Conservation (phyloP, 2,888 invertebrate species). For the Hypolimnas misippus region DNA sequence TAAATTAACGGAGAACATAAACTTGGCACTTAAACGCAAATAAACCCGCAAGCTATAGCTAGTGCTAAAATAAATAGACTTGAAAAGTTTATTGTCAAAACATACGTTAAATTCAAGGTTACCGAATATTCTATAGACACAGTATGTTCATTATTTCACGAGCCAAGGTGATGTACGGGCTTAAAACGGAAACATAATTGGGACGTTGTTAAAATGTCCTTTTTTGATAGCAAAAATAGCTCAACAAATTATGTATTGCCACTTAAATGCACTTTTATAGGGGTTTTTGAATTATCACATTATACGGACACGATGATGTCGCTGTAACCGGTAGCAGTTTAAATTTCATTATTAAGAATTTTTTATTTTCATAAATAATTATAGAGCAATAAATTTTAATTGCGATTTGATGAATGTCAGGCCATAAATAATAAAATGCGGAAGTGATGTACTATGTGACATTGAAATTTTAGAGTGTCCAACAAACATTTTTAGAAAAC, state of each 20-base stretch:
- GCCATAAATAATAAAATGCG: neutral
- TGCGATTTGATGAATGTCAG: neutral
- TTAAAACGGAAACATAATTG: constrained; percentile 16
- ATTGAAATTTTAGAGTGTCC: neutral
- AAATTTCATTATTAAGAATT: too few species aligned
- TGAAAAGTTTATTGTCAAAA: constrained; percentile 19
- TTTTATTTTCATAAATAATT: neutral
- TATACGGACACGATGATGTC: too few species aligned
- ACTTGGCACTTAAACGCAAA: too few species aligned
- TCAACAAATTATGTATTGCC: neutral
- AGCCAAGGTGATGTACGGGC: constrained; percentile 19
- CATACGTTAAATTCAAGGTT: constrained; percentile 33
- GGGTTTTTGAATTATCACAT: too few species aligned
- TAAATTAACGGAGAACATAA: too few species aligned
- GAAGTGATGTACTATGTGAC: neutral
- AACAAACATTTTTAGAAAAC: constrained; percentile 15
- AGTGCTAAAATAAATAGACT: too few species aligned
- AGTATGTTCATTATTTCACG: constrained; percentile 27
- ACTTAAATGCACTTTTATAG: too few species aligned
- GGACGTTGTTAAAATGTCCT: neutral
- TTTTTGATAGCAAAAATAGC: neutral
- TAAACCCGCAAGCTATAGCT: too few species aligned
- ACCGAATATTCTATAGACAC: constrained; percentile 19
- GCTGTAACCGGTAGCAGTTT: too few species aligned
- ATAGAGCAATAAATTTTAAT: neutral